phyloP scores from a whole-genome alignment of 2,113 vertebrate species.

The Gymnocephalus cernua region DNA sequence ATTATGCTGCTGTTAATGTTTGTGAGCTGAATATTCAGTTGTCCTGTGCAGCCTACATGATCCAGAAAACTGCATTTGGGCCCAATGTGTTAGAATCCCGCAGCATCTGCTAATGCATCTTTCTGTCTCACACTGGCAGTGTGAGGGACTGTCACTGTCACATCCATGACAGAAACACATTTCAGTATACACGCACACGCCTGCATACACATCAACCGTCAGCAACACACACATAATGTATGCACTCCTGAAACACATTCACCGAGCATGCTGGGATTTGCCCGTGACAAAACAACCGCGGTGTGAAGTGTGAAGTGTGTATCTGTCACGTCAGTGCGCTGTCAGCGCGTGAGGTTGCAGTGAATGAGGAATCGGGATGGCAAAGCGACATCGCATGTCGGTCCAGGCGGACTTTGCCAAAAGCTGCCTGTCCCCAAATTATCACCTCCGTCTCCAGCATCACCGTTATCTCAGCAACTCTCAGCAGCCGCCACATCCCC shows the following conservation, averaged over 20 bases:
- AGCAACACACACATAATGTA: conserved; percentile 18
- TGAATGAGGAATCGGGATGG: conserved; percentile 60
- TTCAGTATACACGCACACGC: conserved; percentile 56
- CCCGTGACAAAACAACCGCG: conserved; percentile 44
- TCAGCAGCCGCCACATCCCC: conserved; percentile 28
- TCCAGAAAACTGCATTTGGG: conserved; percentile 33
- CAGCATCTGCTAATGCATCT: conserved; percentile 65
- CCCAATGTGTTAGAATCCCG: conserved; percentile 26
- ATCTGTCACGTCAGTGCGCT: conserved; percentile 57
- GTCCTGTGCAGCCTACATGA: not conserved
- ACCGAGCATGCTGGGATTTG: conserved; percentile 55
- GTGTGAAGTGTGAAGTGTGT: conserved; percentile 61
- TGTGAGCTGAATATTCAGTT: not conserved
- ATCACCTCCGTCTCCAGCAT: conserved; percentile 64
- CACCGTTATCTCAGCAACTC: conserved; percentile 39
- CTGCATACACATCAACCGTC: conserved; percentile 19
- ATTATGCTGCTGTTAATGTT: not conserved
- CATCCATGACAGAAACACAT: conserved; percentile 46
- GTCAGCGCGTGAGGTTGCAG: conserved; percentile 64
- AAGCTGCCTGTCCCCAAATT: conserved; percentile 59
- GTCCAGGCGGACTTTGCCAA: conserved; percentile 57
- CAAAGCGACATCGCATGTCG: conserved; percentile 51
- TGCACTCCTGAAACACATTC: conserved; percentile 51
- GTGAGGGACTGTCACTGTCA: conserved; percentile 52
- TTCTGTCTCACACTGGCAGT: conserved; percentile 51